Percentiles rank a stretch among this genome's conserved stretches.
Evolutionary conservation across 2,113 vertebrate species (phyloP).

Genomic region (Seriola dumerili): DNA sequence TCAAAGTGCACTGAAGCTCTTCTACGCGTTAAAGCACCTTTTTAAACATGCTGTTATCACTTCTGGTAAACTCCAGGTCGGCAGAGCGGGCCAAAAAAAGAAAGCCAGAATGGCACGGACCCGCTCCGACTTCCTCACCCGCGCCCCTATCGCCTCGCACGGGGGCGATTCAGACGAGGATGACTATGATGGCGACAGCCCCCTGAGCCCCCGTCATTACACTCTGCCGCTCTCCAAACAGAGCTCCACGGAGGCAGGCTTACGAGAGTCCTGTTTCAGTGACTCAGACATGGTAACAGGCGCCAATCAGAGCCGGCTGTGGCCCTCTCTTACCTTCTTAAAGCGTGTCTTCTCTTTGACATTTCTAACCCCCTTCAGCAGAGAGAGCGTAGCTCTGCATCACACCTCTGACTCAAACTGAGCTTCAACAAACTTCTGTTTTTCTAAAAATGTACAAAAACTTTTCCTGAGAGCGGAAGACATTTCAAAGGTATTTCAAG

Average conservation of each 20-base stretch:
- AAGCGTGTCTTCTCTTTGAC: slow-evolving; percentile 72
- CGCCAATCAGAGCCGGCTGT: slow-evolving; percentile 57
- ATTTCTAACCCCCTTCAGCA: slow-evolving; percentile 86
- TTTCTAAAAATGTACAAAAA: not conserved
- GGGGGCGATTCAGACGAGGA: slow-evolving; percentile 97
- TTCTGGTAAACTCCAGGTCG: slow-evolving; percentile 87
- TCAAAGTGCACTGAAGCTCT: slow-evolving; percentile 23
- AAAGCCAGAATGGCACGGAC: slow-evolving; percentile 99
- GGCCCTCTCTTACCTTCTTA: slow-evolving; percentile 49
- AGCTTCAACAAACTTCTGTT: slow-evolving; percentile 37
- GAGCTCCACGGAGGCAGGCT: slow-evolving; percentile 84
- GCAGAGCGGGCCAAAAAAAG: slow-evolving; percentile 94
- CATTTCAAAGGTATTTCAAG: slow-evolving; percentile 38
- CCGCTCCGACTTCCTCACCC: slow-evolving; percentile 99
- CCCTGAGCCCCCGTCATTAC: slow-evolving; percentile 83
- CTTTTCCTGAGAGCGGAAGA: slow-evolving; percentile 23
- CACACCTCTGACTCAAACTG: slow-evolving; percentile 68
- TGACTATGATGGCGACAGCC: slow-evolving; percentile 89
- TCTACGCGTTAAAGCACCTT: slow-evolving; percentile 24
- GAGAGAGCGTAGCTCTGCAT: slow-evolving; percentile 79
- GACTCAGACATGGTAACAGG: slow-evolving; percentile 99
- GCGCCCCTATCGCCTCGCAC: slow-evolving; percentile 89
- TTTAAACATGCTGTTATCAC: slow-evolving; percentile 80
- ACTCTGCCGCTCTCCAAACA: slow-evolving; percentile 87
- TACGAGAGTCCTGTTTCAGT: slow-evolving; percentile 96